Percentiles rank a stretch among this genome's conserved stretches.
Conservation (phyloP, 2,113 vertebrate species). For the Galbula dea region DNA sequence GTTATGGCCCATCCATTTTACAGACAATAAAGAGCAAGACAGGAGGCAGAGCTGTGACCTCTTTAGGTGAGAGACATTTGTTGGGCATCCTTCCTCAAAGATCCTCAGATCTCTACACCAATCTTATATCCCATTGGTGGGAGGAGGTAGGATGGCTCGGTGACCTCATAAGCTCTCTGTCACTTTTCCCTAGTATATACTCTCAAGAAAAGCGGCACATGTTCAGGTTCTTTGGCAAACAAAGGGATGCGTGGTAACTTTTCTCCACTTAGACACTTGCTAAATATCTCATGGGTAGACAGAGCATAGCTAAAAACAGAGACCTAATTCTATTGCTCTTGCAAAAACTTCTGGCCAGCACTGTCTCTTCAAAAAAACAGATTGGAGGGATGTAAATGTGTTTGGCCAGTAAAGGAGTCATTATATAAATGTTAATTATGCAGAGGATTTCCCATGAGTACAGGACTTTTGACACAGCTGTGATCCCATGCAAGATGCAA, state of each 20-base stretch:
- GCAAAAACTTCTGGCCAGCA: slow-evolving; percentile 31
- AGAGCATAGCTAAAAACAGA: slow-evolving; percentile 4
- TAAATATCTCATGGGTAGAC: neutral
- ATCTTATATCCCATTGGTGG: neutral
- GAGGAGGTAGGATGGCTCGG: neutral
- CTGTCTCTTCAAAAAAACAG: slow-evolving; percentile 19
- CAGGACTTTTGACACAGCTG: slow-evolving; percentile 17
- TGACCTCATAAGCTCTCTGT: neutral
- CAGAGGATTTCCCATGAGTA: slow-evolving; percentile 18
- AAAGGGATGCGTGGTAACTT: neutral
- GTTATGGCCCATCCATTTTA: neutral
- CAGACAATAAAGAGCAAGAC: neutral
- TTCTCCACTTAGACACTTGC: neutral
- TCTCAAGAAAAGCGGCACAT: neutral
- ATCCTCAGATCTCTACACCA: neutral
- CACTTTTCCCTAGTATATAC: neutral
- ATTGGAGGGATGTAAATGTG: slow-evolving; percentile 29
- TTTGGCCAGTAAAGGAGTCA: neutral
- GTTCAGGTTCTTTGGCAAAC: neutral
- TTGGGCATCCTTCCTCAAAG: neutral
- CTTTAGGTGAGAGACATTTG: neutral
- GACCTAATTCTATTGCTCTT: neutral
- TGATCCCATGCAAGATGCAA: slow-evolving; percentile 1
- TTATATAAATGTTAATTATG: slow-evolving; percentile 46
- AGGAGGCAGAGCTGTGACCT: neutral